Evolutionary conservation across 2,797 vertebrate genomes (phyloP).

Genomic region (Prionace glauca): DNA sequence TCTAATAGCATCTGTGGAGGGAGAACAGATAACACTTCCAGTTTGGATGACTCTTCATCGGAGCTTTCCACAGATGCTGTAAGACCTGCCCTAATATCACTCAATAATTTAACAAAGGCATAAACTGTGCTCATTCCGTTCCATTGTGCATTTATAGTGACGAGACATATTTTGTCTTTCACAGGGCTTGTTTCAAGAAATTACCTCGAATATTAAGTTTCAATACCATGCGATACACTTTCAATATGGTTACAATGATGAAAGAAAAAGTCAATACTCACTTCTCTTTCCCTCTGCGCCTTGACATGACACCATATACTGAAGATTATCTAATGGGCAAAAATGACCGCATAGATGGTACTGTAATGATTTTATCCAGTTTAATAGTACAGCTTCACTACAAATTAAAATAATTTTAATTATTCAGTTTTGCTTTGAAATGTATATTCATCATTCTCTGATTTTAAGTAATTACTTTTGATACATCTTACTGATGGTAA

Average conservation of each 20-base stretch:
- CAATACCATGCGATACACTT: constrained; percentile 99
- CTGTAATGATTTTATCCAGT: constrained; percentile 26
- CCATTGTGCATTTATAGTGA: background rate
- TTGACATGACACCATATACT: constrained; percentile 97
- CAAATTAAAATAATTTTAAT: background rate
- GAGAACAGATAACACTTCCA: too few species aligned
- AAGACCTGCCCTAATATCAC: background rate
- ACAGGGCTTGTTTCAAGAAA: constrained; percentile 96
- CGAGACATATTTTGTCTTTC: constrained; percentile 22
- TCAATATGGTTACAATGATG: constrained; percentile 99
- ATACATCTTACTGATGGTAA: background rate
- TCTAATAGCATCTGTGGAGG: too few species aligned
- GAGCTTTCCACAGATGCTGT: too few species aligned
- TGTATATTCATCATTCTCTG: background rate
- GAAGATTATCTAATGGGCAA: constrained; percentile 98
- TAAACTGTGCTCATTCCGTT: background rate
- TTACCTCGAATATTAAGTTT: constrained; percentile 95
- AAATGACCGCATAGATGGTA: constrained; percentile 89
- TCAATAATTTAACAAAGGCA: background rate
- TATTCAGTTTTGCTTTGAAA: background rate
- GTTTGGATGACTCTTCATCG: too few species aligned
- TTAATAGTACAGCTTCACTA: background rate
- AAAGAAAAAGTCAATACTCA: constrained; percentile 99
- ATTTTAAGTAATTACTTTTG: background rate
- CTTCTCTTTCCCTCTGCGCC: constrained; percentile 92